phyloP scores from a whole-genome alignment of 2,797 vertebrate species.

The Anolis apletophallus region DNA sequence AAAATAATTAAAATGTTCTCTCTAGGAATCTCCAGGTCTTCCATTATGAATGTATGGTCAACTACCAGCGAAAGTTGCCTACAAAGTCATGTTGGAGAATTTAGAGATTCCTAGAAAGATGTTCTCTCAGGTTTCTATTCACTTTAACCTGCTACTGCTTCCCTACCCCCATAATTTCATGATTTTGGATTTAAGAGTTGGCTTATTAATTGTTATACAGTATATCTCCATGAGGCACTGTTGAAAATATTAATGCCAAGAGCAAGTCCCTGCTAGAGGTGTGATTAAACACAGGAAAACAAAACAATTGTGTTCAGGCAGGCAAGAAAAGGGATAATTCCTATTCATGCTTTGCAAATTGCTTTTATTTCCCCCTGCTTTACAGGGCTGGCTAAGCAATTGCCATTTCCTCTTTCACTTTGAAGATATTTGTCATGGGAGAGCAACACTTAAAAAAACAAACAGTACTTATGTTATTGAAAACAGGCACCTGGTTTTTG shows the following conservation, averaged over 20 bases:
- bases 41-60: too few species aligned
- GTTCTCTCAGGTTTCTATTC: too few species aligned
- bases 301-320: not conserved
- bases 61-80: too few species aligned
- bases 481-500: conserved; percentile 9
- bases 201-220: not conserved
- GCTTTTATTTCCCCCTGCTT: not conserved
- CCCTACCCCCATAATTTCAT: not conserved
- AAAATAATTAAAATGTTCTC: too few species aligned
- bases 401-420: conserved; percentile 21
- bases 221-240: not conserved
- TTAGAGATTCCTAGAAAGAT: too few species aligned
- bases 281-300: conserved; percentile 20
- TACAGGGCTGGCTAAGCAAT: conserved; percentile 11
- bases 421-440: conserved; percentile 29
- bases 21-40: too few species aligned
- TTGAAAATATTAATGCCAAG: conserved; percentile 8
- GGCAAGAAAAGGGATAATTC: not conserved
- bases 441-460: not conserved
- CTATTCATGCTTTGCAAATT: not conserved
- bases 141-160: not conserved
- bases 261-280: conserved; percentile 14
- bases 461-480: conserved; percentile 23
- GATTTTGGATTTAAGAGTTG: not conserved
- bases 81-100: too few species aligned